Percentiles rank a stretch among this genome's conserved stretches.
Conservation (phyloP, 2,888 invertebrate genomes). For the Adelognathus sp. region DNA sequence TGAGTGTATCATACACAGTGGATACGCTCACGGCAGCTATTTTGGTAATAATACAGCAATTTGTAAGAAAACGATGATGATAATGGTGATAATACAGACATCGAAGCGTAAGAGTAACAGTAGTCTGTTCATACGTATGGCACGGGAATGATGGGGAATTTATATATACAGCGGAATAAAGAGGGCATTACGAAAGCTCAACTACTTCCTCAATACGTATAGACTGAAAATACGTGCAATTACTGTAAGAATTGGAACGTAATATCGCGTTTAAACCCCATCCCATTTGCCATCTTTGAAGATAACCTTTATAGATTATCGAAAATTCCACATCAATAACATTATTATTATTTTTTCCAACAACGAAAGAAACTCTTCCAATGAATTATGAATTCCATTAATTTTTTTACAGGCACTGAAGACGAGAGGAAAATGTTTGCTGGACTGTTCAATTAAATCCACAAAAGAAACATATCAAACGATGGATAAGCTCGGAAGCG, state of each 20-base stretch:
- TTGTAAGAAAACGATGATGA: slow-evolving; percentile 49
- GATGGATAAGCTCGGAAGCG: no score
- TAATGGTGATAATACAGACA: slow-evolving; percentile 57
- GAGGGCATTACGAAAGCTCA: slow-evolving; percentile 35
- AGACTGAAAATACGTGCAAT: neutral
- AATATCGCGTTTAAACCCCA: slow-evolving; percentile 2
- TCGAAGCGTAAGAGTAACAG: slow-evolving; percentile 34
- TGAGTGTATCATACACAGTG: slow-evolving; percentile 9
- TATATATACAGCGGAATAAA: slow-evolving; percentile 9
- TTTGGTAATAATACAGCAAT: slow-evolving; percentile 52
- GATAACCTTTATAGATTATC: neutral
- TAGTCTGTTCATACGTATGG: slow-evolving; percentile 3
- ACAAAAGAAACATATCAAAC: no score
- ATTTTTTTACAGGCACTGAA: no score
- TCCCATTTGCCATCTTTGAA: neutral
- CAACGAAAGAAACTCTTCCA: neutral
- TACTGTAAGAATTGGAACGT: slow-evolving; percentile 25
- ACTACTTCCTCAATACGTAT: slow-evolving; percentile 16
- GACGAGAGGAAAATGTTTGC: no score
- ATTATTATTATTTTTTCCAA: neutral
- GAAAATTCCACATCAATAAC: neutral
- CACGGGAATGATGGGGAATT: slow-evolving; percentile 1
- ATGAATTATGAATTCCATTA: neutral
- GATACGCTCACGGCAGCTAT: slow-evolving; percentile 32
- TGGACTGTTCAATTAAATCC: no score